Percentiles rank a stretch among this genome's conserved stretches.
Evolutionary conservation across 1,140 invertebrate genomes (phyloP).

Genomic region (Drosophila rhopaloa): DNA sequence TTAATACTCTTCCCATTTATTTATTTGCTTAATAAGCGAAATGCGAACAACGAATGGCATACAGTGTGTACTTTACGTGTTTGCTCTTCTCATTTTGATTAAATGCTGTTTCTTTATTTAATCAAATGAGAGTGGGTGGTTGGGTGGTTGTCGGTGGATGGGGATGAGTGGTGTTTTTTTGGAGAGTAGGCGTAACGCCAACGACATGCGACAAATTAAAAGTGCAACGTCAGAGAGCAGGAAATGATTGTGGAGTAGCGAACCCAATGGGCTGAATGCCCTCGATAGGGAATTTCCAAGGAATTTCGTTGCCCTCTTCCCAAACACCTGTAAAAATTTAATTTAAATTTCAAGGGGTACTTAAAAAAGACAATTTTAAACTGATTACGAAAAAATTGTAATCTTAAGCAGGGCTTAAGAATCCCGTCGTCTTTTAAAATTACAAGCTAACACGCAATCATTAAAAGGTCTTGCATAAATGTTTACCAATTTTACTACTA

Average conservation of each 20-base stretch:
- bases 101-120: slow-evolving; percentile 78
- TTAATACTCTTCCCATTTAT: slow-evolving; percentile 60
- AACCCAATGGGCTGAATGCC: slow-evolving; percentile 26
- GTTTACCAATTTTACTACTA: not conserved
- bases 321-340: not conserved
- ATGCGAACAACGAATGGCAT: slow-evolving; percentile 34
- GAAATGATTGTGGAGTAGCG: slow-evolving; percentile 14
- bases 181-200: slow-evolving; percentile 9
- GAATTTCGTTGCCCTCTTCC: not conserved
- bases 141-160: not conserved
- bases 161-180: slow-evolving; percentile 1
- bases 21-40: slow-evolving; percentile 56
- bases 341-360: no score
- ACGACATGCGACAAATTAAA: slow-evolving; percentile 63
- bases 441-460: not conserved
- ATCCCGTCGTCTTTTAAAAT: no score
- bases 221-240: slow-evolving; percentile 37
- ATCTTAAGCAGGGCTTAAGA: not conserved
- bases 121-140: slow-evolving; percentile 66
- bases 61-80: slow-evolving; percentile 33
- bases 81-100: slow-evolving; percentile 71
- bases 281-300: slow-evolving; percentile 5
- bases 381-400: no score
- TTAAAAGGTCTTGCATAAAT: not conserved
- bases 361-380: no score